Conservation (phyloP, 2,797 vertebrate genomes). For the Sparus aurata region DNA sequence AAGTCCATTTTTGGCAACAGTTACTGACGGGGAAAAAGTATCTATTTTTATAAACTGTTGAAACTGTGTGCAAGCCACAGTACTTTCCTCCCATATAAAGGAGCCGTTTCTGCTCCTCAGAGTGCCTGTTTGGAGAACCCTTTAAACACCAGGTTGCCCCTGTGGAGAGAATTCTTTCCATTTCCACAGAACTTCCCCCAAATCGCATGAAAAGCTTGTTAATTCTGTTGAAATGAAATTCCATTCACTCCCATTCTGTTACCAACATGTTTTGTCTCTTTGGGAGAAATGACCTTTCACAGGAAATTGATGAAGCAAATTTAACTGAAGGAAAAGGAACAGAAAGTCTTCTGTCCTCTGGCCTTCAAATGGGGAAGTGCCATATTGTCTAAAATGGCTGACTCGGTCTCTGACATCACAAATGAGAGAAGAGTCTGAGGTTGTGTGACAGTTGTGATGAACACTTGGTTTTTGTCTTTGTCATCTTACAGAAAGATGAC, state of each 20-base stretch:
- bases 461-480: background rate
- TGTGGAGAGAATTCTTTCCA: background rate
- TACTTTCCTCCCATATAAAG: background rate
- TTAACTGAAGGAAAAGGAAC: slow-evolving; percentile 37
- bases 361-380: slow-evolving; percentile 40
- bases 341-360: slow-evolving; percentile 9
- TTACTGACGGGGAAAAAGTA: background rate
- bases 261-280: background rate
- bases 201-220: background rate
- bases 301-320: slow-evolving; percentile 48
- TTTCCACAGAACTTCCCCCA: background rate
- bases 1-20: background rate
- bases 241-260: background rate
- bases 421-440: background rate
- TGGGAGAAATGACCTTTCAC: slow-evolving; percentile 8
- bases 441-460: background rate
- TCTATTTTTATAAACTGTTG: slow-evolving; percentile 8
- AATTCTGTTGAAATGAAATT: background rate
- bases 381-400: background rate
- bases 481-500: background rate
- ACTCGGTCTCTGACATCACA: background rate
- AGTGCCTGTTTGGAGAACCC: background rate
- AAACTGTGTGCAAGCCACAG: background rate
- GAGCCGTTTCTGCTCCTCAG: background rate
- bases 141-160: background rate